These are phyloP conservation scores for Synanthedon tipuliformis DNA, from an alignment of 2,888 invertebrate species.

Conservation along the genomic window DNA sequence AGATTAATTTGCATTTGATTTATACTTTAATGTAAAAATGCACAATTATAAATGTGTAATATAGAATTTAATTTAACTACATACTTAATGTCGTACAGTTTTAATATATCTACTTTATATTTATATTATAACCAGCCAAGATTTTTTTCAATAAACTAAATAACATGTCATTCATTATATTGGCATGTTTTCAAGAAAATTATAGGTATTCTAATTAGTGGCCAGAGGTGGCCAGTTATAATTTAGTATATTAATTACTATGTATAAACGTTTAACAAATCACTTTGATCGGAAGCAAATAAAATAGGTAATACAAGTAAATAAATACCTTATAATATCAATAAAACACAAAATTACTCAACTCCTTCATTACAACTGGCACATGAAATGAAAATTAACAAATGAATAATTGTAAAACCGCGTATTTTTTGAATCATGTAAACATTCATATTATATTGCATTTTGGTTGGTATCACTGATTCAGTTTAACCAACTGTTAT, in stretches of 20 bases:
- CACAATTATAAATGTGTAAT: too few relatives aligned
- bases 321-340: not conserved
- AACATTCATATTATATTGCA: not conserved
- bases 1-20: too few relatives aligned
- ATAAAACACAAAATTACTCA: not conserved
- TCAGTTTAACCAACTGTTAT: too few relatives aligned
- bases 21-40: too few relatives aligned
- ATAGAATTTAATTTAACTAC: too few relatives aligned
- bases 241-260: not conserved
- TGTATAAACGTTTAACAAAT: not conserved
- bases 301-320: not conserved
- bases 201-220: not conserved
- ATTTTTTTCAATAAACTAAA: not conserved
- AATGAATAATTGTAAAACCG: constrained; percentile 23
- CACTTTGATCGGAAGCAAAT: not conserved
- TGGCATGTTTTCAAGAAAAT: constrained; percentile 31
- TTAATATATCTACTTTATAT: not conserved
- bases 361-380: constrained; percentile 32
- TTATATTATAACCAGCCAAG: not conserved
- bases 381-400: constrained; percentile 42
- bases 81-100: too few relatives aligned
- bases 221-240: constrained; percentile 24
- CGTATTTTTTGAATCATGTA: not conserved
- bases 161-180: constrained; percentile 11
- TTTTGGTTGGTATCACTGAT: too few relatives aligned